Percentiles rank a stretch among this genome's conserved stretches.
phyloP scores from a whole-genome alignment of 2,797 vertebrate species.

The Meriones psammophilus region DNA sequence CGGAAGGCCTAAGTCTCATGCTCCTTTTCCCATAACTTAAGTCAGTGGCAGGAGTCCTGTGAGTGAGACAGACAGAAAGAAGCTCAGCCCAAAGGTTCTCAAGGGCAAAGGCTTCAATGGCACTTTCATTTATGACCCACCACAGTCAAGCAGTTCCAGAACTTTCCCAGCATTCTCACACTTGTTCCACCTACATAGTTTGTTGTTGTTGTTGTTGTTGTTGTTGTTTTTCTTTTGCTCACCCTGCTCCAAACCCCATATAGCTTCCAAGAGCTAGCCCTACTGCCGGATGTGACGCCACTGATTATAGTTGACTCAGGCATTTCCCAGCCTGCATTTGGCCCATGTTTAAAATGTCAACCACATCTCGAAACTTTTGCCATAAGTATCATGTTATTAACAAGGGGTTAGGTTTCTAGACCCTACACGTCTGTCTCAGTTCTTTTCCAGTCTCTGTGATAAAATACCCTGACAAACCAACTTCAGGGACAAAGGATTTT shows the following conservation, averaged over 20 bases:
- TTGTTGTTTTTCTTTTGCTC: neutral
- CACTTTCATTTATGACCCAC: neutral
- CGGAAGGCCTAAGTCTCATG: neutral
- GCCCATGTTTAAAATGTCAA: neutral
- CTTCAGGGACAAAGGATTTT: neutral
- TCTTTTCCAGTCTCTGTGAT: neutral
- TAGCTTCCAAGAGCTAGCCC: neutral
- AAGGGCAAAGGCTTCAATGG: neutral
- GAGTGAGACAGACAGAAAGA: neutral
- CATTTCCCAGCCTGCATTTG: neutral
- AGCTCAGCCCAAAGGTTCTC: neutral
- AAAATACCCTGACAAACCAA: neutral
- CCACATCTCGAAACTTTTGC: neutral
- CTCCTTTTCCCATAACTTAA: neutral
- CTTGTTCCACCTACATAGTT: neutral
- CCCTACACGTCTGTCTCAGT: neutral
- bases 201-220: too few relatives aligned
- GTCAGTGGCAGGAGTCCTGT: neutral
- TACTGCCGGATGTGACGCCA: neutral
- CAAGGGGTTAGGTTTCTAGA: neutral
- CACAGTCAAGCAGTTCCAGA: neutral
- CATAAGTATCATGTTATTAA: too few relatives aligned
- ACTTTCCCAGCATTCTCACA: neutral
- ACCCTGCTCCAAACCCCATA: neutral
- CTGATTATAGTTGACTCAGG: neutral